Conservation (phyloP, 2,113 vertebrate genomes). For the Halichoerus grypus region DNA sequence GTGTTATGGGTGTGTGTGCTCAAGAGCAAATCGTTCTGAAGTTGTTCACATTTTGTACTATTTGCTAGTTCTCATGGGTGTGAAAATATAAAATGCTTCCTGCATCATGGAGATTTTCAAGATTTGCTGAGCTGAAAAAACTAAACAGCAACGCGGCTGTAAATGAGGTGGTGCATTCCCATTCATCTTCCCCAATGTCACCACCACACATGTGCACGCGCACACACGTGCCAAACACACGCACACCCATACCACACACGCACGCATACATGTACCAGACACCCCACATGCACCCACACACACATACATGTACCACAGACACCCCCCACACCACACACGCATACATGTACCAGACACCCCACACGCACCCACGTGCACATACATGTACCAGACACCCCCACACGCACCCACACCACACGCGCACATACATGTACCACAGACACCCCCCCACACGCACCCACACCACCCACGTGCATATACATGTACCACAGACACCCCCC, state of each 20-base stretch:
- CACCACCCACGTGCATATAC: too few relatives aligned
- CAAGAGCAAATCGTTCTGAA: conserved; percentile 26
- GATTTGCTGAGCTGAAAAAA: neutral
- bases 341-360: too few relatives aligned
- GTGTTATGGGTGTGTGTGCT: neutral
- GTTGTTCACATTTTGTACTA: neutral
- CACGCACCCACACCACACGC: too few relatives aligned
- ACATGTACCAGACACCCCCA: too few relatives aligned
- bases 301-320: neutral
- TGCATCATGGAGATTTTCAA: neutral
- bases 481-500: too few relatives aligned
- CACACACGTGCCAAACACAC: too few relatives aligned
- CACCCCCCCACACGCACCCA: too few relatives aligned
- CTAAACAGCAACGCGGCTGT: neutral
- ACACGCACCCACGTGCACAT: neutral
- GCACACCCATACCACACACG: too few relatives aligned
- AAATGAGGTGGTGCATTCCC: neutral
- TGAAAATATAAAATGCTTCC: neutral
- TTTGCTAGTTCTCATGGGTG: neutral
- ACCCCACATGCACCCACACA: neutral
- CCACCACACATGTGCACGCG: neutral
- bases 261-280: too few relatives aligned
- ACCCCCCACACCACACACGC: neutral
- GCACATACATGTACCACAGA: too few relatives aligned
- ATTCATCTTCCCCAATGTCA: neutral